These are phyloP conservation scores for Stenodera caucasica DNA, from an alignment of 2,888 invertebrate species.

Conservation along the genomic window DNA sequence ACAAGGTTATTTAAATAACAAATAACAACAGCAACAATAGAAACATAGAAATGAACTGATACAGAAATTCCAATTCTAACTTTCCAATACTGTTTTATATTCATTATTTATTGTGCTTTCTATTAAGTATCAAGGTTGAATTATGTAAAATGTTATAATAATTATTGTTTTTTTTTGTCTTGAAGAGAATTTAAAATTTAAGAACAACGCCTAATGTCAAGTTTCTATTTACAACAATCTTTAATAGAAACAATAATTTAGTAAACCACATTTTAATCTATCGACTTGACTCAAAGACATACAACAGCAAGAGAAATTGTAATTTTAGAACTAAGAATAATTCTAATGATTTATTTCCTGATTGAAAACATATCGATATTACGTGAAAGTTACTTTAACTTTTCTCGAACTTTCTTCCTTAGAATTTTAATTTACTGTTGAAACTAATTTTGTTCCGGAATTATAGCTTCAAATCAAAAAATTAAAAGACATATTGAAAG, in stretches of 20 bases:
- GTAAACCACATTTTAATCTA: too few species aligned
- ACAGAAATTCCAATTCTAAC: slow-evolving; percentile 2
- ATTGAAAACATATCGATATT: background rate
- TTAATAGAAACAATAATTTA: too few species aligned
- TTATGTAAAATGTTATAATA: slow-evolving; percentile 22
- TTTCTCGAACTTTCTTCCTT: background rate
- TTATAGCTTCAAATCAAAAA: too few species aligned
- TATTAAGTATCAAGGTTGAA: slow-evolving; percentile 23
- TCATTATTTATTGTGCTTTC: slow-evolving; percentile 17
- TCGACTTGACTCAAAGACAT: too few species aligned
- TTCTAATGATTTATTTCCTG: too few species aligned
- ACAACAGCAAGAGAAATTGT: too few species aligned
- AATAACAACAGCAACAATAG: background rate
- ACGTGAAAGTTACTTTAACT: background rate
- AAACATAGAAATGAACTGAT: background rate
- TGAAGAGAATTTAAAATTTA: too few species aligned
- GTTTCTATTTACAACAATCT: too few species aligned
- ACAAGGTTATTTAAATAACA: background rate
- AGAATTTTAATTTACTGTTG: background rate
- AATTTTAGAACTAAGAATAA: too few species aligned
- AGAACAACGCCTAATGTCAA: too few species aligned
- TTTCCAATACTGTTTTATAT: slow-evolving; percentile 18
- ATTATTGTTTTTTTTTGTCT: background rate
- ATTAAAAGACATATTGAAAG: too few species aligned
- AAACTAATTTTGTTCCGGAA: too few species aligned